Evolutionary conservation across 2,888 invertebrate species (phyloP).

Genomic region (Cyclophora albipunctata): DNA sequence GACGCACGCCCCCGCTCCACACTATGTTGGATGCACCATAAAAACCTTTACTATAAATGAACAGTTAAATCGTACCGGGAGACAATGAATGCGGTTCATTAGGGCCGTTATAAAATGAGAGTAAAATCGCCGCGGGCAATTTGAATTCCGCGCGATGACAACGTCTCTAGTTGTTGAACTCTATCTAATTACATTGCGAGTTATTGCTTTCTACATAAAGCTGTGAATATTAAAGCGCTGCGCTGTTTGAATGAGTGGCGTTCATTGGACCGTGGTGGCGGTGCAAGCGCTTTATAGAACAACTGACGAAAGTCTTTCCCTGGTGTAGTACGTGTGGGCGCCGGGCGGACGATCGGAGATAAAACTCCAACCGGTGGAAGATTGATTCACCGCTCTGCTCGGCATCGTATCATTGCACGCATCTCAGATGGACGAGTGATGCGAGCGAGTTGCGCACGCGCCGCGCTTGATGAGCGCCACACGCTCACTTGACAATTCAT

Average conservation of each 20-base stretch:
- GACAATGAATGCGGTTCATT: constrained; percentile 59
- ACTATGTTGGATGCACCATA: constrained; percentile 36
- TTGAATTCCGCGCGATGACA: constrained; percentile 44
- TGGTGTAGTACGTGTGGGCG: constrained; percentile 25
- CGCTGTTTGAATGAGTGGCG: constrained; percentile 11
- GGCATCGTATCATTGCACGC: constrained; percentile 43
- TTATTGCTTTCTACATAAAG: constrained; percentile 35
- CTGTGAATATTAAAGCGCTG: constrained; percentile 28
- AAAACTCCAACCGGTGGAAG: constrained; percentile 50
- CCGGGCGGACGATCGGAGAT: constrained; percentile 54
- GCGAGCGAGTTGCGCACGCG: constrained; percentile 45
- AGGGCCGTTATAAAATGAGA: constrained; percentile 49
- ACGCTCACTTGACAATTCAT: constrained; percentile 48
- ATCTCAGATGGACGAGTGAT: constrained; percentile 55
- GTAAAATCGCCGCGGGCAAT: constrained; percentile 40
- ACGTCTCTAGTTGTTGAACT: constrained; percentile 37
- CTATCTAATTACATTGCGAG: constrained; percentile 51
- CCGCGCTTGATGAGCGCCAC: constrained; percentile 29
- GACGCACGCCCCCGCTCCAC: constrained; percentile 33
- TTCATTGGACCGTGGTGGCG: constrained; percentile 1
- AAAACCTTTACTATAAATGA: constrained; percentile 47
- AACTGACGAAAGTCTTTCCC: constrained; percentile 41
- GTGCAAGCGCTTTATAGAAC: constrained; percentile 29
- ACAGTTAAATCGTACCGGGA: constrained; percentile 51
- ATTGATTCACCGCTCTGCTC: constrained; percentile 61